Conservation (phyloP, 2,797 vertebrate genomes). For the Valencia hispanica region DNA sequence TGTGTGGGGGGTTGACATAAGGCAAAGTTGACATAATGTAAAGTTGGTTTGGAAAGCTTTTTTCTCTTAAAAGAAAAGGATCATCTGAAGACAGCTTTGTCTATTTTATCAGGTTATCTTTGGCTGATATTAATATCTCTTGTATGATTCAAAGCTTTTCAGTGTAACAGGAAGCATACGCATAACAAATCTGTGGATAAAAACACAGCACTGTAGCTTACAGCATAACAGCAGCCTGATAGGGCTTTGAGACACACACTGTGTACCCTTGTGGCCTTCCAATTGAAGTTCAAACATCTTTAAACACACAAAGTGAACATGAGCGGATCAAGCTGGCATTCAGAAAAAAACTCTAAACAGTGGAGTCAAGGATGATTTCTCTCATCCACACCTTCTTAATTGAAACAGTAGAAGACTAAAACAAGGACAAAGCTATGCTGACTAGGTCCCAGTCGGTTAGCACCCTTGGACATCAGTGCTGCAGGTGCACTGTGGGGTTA, state of each 20-base stretch:
- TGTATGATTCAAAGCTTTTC: not conserved
- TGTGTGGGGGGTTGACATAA: too few relatives aligned
- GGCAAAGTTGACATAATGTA: too few relatives aligned
- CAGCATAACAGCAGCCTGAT: not conserved
- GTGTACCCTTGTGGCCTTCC: not conserved
- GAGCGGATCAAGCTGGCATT: not conserved
- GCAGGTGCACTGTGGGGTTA: conserved; percentile 26
- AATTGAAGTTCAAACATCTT: not conserved
- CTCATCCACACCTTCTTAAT: not conserved
- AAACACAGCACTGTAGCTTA: not conserved
- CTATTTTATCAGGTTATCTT: not conserved
- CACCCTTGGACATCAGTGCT: conserved; percentile 2
- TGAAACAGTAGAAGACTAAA: not conserved
- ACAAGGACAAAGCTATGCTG: not conserved
- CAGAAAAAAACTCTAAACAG: not conserved
- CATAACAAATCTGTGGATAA: not conserved
- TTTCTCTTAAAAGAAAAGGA: not conserved
- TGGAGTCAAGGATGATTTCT: not conserved
- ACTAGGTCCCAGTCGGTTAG: not conserved
- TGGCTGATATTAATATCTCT: not conserved
- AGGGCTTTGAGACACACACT: not conserved
- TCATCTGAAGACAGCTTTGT: not conserved
- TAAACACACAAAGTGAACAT: not conserved
- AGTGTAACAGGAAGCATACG: not conserved
- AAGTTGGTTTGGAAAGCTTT: not conserved